These are phyloP conservation scores for Drosophila biarmipes DNA, from an alignment of 1,140 invertebrate species.

Conservation along the genomic window DNA sequence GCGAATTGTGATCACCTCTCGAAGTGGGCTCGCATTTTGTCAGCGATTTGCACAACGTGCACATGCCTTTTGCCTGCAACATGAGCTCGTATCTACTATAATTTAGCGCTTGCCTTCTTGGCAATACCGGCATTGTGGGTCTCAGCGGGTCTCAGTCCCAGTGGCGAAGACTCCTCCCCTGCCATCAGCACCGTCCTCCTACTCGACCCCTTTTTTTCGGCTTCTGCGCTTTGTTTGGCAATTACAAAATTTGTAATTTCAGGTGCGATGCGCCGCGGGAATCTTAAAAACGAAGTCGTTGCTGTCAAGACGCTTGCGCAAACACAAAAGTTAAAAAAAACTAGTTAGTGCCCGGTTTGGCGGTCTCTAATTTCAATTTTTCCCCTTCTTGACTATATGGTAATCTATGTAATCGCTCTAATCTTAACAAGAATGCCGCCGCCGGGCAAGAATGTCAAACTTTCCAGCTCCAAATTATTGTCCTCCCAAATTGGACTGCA, in stretches of 20 bases:
- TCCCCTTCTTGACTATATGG: conserved; percentile 26
- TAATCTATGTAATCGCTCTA: conserved; percentile 38
- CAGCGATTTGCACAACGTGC: conserved; percentile 80
- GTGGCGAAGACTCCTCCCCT: conserved; percentile 37
- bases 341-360: conserved; percentile 26
- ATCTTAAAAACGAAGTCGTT: conserved; percentile 49
- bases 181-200: conserved; percentile 22
- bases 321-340: conserved; percentile 32
- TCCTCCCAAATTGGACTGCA: conserved; percentile 31
- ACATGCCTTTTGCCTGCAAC: conserved; percentile 55
- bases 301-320: conserved; percentile 49
- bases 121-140: conserved; percentile 62
- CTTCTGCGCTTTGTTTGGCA: conserved; percentile 61
- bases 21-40: conserved; percentile 65
- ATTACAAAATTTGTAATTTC: conserved; percentile 69
- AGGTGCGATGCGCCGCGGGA: conserved; percentile 61
- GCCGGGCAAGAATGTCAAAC: conserved; percentile 46
- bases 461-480: conserved; percentile 40
- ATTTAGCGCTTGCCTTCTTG: conserved; percentile 63
- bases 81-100: conserved; percentile 63
- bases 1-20: conserved; percentile 27
- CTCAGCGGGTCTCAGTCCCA: conserved; percentile 13
- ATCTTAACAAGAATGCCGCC: conserved; percentile 54
- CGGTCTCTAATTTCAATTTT: neutral
- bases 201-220: conserved; percentile 4